These are phyloP conservation scores for Ranitomeya imitator DNA, from an alignment of 2,113 vertebrate species.

Conservation along the genomic window DNA sequence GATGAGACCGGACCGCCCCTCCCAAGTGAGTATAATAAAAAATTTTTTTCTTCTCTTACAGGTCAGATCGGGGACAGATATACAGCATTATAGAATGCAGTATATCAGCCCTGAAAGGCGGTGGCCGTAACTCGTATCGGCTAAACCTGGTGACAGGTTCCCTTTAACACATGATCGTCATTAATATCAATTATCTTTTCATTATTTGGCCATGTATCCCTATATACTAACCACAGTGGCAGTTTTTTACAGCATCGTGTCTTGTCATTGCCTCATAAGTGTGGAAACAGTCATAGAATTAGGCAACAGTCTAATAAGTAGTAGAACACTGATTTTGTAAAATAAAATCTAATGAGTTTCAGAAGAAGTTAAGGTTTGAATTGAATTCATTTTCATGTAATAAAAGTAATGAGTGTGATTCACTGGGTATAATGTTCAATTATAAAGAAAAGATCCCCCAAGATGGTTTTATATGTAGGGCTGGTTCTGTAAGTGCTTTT, in stretches of 20 bases:
- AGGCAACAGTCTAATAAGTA: slow-evolving; percentile 9
- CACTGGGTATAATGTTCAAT: not conserved
- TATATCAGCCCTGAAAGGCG: too few species aligned
- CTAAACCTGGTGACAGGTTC: too few species aligned
- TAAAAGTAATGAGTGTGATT: not conserved
- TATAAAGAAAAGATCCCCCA: not conserved
- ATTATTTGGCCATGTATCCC: not conserved
- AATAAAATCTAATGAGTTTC: slow-evolving; percentile 33
- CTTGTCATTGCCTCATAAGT: not conserved
- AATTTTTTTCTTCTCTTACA: too few species aligned
- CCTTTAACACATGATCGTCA: not conserved
- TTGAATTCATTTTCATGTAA: slow-evolving; percentile 7
- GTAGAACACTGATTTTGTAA: slow-evolving; percentile 4
- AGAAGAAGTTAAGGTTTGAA: slow-evolving; percentile 19
- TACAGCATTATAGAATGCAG: too few species aligned
- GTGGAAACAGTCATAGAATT: not conserved
- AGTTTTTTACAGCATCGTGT: not conserved
- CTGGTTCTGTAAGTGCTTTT: not conserved
- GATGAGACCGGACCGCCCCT: too few species aligned
- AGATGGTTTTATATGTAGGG: not conserved
- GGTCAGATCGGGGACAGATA: too few species aligned
- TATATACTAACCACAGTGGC: not conserved
- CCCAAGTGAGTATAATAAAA: too few species aligned
- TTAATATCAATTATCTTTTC: not conserved
- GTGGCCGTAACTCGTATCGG: too few species aligned